Percentiles rank a stretch among this genome's conserved stretches.
Conservation (phyloP, 2,888 invertebrate species). For the Hydrotaea cyrtoneurina region DNA sequence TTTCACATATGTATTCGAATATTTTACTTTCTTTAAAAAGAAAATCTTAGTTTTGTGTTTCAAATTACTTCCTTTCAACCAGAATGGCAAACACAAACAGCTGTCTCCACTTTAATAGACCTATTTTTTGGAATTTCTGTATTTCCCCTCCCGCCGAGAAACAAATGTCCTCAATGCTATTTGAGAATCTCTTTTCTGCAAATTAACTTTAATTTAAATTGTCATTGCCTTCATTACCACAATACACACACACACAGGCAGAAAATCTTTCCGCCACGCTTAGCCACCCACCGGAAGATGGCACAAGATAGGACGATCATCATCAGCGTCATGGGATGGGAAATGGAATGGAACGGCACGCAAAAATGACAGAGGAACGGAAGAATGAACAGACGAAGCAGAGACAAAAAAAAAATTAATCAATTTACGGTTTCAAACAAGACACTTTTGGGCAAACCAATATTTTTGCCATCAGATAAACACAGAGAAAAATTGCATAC, state of each 20-base stretch:
- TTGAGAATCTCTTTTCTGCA: constrained; percentile 20
- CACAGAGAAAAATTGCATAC: constrained; percentile 26
- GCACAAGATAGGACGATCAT: not conserved
- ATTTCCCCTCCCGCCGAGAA: not conserved
- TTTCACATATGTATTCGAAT: no score
- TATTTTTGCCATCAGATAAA: constrained; percentile 34
- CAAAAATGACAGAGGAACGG: not conserved
- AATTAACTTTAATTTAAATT: constrained; percentile 39
- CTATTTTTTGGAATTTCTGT: no score
- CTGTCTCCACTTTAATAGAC: no score
- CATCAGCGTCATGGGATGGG: not conserved
- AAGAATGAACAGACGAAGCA: not conserved
- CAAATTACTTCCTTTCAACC: no score
- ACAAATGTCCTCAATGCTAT: not conserved
- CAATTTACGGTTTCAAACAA: constrained; percentile 29
- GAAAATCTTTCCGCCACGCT: not conserved
- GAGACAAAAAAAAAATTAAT: constrained; percentile 14
- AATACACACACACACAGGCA: not conserved
- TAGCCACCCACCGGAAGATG: not conserved
- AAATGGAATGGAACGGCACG: no score
- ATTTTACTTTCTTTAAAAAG: no score
- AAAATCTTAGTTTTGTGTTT: no score
- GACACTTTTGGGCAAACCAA: constrained; percentile 26
- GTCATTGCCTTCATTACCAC: constrained; percentile 36
- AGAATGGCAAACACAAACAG: no score